Conservation (phyloP, 2,797 vertebrate species). For the Peromyscus attwateri region DNA sequence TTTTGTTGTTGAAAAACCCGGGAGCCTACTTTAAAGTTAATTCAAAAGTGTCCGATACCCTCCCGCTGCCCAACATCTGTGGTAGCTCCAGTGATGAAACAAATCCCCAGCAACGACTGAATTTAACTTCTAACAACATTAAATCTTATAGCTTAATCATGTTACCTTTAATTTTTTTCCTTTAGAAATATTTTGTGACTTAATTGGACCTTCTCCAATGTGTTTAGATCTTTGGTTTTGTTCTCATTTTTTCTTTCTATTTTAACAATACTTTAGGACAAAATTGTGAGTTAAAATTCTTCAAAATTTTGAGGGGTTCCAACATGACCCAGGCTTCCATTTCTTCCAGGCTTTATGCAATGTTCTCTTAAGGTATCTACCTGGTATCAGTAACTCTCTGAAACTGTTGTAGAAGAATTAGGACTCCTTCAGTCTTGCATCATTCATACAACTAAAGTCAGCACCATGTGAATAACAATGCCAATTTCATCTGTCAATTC, state of each 20-base stretch:
- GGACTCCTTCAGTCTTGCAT: background rate
- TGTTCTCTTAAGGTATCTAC: background rate
- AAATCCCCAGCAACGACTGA: background rate
- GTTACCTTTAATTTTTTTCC: background rate
- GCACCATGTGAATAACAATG: background rate
- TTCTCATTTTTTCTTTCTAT: background rate
- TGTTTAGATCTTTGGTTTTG: background rate
- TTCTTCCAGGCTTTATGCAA: background rate
- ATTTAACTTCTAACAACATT: background rate
- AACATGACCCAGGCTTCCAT: background rate
- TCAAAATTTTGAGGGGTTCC: background rate
- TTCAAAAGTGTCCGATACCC: background rate
- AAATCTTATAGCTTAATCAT: background rate
- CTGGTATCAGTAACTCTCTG: background rate
- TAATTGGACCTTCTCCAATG: background rate
- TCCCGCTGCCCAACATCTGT: background rate
- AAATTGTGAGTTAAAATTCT: background rate
- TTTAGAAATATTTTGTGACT: background rate
- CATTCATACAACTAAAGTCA: background rate
- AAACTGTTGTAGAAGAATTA: background rate
- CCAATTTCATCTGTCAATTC: background rate
- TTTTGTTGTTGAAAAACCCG: background rate
- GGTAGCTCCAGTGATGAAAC: background rate
- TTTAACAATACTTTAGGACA: background rate
- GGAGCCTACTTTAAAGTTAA: background rate